Evolutionary conservation across 2,888 invertebrate genomes (phyloP).

Genomic region (Atrina japonica): DNA sequence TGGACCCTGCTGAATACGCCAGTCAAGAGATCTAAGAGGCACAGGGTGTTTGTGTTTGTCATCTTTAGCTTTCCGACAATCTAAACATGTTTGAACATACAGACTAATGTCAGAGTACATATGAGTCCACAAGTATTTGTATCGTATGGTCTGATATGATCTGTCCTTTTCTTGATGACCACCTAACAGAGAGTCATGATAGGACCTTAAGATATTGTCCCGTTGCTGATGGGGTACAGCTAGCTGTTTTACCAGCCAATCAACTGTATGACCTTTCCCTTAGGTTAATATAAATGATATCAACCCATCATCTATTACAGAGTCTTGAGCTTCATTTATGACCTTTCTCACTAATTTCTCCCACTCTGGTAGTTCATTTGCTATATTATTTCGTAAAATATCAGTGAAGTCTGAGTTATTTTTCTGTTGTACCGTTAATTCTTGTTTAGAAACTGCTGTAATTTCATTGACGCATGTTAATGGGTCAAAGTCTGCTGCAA

Average conservation of each 20-base stretch:
- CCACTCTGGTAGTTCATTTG: not conserved
- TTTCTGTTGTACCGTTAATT: not conserved
- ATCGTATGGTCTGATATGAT: constrained; percentile 6
- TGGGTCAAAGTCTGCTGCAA: too few species aligned
- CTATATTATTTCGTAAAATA: not conserved
- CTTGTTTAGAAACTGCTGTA: too few species aligned
- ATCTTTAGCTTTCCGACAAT: too few species aligned
- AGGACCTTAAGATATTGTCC: constrained; percentile 3
- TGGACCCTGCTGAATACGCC: constrained; percentile 1
- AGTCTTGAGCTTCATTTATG: not conserved
- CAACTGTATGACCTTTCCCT: constrained; percentile 8
- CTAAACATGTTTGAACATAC: too few species aligned
- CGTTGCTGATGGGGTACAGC: not conserved
- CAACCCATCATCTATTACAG: not conserved
- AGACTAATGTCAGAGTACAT: too few species aligned
- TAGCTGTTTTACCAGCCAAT: not conserved
- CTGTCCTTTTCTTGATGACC: constrained; percentile 20
- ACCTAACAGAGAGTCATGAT: constrained; percentile 2
- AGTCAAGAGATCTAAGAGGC: too few species aligned
- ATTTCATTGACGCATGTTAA: not conserved
- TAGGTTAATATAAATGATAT: not conserved
- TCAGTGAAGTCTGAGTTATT: not conserved
- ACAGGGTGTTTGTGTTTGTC: too few species aligned
- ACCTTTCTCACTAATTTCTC: not conserved
- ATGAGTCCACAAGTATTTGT: constrained; percentile 11